phyloP scores from a whole-genome alignment of 2,797 vertebrate species.

The Periparus ater region DNA sequence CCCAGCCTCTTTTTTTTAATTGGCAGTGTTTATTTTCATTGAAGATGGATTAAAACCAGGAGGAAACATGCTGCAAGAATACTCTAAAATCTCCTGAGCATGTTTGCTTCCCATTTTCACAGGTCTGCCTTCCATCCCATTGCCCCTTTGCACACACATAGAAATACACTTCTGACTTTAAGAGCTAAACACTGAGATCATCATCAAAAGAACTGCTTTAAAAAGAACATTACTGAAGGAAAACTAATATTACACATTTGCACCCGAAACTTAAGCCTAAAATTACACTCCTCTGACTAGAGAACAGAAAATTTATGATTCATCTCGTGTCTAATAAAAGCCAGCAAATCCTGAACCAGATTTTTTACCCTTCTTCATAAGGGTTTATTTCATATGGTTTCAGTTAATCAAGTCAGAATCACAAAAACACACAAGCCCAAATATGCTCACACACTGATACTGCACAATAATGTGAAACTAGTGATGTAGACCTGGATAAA shows the following conservation, averaged over 20 bases:
- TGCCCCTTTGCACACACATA: background rate
- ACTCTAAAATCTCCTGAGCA: background rate
- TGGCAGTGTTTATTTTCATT: background rate
- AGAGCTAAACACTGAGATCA: background rate
- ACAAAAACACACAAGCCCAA: background rate
- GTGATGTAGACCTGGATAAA: background rate
- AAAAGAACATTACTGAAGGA: background rate
- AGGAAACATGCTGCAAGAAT: background rate
- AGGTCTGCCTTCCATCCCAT: background rate
- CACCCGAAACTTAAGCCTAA: background rate
- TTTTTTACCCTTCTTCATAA: background rate
- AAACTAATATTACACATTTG: background rate
- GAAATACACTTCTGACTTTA: background rate
- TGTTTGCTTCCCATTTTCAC: background rate
- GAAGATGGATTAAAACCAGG: background rate
- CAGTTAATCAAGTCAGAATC: background rate
- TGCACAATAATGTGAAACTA: background rate
- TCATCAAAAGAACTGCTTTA: background rate
- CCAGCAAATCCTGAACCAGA: background rate
- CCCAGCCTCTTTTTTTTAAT: accelerated
- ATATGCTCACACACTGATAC: background rate
- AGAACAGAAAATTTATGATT: background rate
- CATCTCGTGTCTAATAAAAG: background rate
- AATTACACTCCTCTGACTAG: background rate
- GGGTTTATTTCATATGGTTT: background rate